phyloP scores from a whole-genome alignment of 2,113 vertebrate species.

The Calyptommatus sinebrachiatus region DNA sequence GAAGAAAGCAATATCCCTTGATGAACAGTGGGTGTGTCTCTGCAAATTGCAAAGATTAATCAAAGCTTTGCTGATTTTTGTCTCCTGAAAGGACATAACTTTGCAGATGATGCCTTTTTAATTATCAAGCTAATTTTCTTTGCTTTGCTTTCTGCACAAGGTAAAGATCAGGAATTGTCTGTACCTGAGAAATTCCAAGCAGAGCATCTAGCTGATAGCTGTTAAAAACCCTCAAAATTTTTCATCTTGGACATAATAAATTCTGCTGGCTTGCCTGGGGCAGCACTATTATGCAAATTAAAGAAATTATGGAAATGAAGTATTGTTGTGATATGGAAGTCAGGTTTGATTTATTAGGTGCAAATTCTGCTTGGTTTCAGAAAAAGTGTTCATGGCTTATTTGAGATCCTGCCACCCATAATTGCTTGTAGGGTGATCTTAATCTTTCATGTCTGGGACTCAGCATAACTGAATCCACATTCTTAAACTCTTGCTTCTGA shows the following conservation, averaged over 20 bases:
- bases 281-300: conserved; percentile 9
- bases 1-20: conserved; percentile 19
- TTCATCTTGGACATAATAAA: not conserved
- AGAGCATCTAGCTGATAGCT: not conserved
- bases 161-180: not conserved
- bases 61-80: conserved; percentile 11
- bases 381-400: not conserved
- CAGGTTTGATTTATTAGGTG: conserved; percentile 15
- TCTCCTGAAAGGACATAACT: conserved; percentile 25
- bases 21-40: conserved; percentile 27
- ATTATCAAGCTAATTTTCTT: not conserved
- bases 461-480: no score
- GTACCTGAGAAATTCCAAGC: not conserved
- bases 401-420: not conserved
- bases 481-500: no score
- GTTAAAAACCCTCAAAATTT: not conserved
- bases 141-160: not conserved
- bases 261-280: not conserved
- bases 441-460: no score
- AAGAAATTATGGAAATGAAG: conserved; percentile 6
- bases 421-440: not conserved
- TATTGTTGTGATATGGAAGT: conserved; percentile 15
- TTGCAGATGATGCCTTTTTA: conserved; percentile 28
- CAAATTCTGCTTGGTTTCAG: not conserved
- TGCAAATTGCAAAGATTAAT: conserved; percentile 34